Base-by-base conservation (phyloP, 2,113 vertebrate species). In the Crotophaga sulcirostris region DNA sequence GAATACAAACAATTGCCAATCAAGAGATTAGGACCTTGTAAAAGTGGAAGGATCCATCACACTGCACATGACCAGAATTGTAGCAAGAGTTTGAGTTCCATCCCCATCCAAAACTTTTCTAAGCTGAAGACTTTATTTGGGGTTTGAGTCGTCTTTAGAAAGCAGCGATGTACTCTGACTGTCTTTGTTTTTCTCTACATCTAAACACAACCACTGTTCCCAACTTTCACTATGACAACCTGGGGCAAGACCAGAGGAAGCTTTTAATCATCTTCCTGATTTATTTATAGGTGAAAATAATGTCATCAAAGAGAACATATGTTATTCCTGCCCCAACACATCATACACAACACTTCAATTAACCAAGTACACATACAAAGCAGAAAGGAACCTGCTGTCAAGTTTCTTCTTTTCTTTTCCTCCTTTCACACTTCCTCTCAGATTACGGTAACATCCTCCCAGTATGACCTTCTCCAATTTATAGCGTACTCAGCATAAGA, bases 41-140 rank as follows among this genome's bases (percentile, higher is more conserved):
- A n/a, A 76, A n/a, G 20, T 7, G 7, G 23, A 73, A 88, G 13
- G 24, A 85, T 72, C 51, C 9, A 1, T 44, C 55, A 67, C 7
- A 47, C 11, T 2, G 4, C 42, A 34, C 0, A 0, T 11, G 31
- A 87, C 4, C 29, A 70, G n/a, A 89, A 70, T 2, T 29, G 19
- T 2, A 81, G n/a, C 38, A 91, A 33, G 25, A 92, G 34, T 1
- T 25, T 13, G 36, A 45, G 38, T 15, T 76, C 42, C 19, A 7
- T 42, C 31, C 59, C 29, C 13, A 49, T 45, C 8, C 55, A 62
- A 91, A 88, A 75, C 13, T 49, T 26, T 64, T 72, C 23, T 6
- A 31, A 62, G 13, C 9, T 16, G 7, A 84, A 63, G 3, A 34
- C 3, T 75, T 55, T 19, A 14, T 42, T 75, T 23, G 28, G 51